Conservation (phyloP, 2,888 invertebrate species). For the Ennomos fuscantarius region DNA sequence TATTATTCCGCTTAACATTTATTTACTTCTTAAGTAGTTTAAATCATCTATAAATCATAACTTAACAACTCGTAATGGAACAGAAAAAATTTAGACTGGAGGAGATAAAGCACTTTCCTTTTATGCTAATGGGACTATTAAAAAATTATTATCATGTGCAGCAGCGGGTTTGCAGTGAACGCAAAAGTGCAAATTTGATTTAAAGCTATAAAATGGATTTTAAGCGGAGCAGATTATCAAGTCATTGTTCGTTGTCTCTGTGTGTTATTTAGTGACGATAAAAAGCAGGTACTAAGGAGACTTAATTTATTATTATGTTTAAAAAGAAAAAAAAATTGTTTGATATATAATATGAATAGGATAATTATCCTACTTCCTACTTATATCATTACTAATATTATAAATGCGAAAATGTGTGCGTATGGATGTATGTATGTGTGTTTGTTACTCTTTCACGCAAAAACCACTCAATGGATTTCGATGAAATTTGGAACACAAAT, state of each 20-base stretch:
- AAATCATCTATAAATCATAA: slow-evolving; percentile 38
- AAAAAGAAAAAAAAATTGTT: too few species aligned
- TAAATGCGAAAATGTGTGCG: too few species aligned
- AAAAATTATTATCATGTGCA: slow-evolving; percentile 49
- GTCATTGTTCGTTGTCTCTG: slow-evolving; percentile 7
- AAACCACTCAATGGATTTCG: too few species aligned
- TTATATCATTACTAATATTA: too few species aligned
- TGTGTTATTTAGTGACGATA: neutral
- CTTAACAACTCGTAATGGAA: slow-evolving; percentile 42
- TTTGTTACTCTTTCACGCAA: too few species aligned
- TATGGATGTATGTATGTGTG: too few species aligned
- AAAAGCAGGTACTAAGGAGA: too few species aligned
- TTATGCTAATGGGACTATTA: slow-evolving; percentile 50
- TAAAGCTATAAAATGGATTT: slow-evolving; percentile 16
- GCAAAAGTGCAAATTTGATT: slow-evolving; percentile 34
- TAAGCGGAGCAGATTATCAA: slow-evolving; percentile 13
- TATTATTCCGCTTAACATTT: slow-evolving; percentile 3
- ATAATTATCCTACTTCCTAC: too few species aligned
- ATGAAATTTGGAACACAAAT: too few species aligned
- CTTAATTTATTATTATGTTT: too few species aligned
- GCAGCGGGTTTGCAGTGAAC: slow-evolving; percentile 32
- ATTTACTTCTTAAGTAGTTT: slow-evolving; percentile 3
- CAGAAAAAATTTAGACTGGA: slow-evolving; percentile 37
- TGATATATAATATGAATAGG: too few species aligned
- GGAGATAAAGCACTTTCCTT: slow-evolving; percentile 38